phyloP scores from a whole-genome alignment of 2,113 vertebrate species.

The Pao palembangensis region DNA sequence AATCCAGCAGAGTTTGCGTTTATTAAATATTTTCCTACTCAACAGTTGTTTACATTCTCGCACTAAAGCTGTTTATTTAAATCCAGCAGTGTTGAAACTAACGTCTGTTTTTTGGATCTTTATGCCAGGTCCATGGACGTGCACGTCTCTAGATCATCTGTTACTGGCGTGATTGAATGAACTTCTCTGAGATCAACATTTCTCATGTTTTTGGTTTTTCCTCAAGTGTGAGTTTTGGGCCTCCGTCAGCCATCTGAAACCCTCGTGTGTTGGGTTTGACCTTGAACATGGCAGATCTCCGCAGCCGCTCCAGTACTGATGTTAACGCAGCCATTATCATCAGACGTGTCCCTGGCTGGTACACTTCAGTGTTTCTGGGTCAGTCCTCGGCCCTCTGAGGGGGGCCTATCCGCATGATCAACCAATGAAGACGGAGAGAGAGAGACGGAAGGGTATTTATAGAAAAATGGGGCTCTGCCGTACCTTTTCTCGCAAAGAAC shows the following conservation, averaged over 20 bases:
- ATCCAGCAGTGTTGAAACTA: too few relatives aligned
- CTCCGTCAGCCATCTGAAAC: too few relatives aligned
- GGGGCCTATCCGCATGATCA: slow-evolving; percentile 64
- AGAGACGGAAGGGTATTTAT: slow-evolving; percentile 58
- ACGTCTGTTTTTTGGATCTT: too few relatives aligned
- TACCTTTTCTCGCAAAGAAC: slow-evolving; percentile 78
- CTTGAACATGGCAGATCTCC: slow-evolving; percentile 51
- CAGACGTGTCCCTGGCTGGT: slow-evolving; percentile 69
- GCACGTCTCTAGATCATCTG: too few relatives aligned
- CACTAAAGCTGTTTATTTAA: too few relatives aligned
- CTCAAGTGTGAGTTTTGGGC: too few relatives aligned
- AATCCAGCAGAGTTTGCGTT: too few relatives aligned
- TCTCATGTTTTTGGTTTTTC: neutral
- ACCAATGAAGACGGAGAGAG: slow-evolving; percentile 54
- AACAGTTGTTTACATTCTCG: too few relatives aligned
- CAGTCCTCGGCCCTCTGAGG: slow-evolving; percentile 74
- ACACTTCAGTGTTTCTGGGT: slow-evolving; percentile 74
- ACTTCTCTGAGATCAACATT: too few relatives aligned
- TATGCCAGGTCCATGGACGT: too few relatives aligned
- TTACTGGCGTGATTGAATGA: too few relatives aligned
- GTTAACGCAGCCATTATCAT: slow-evolving; percentile 58
- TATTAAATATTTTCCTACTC: too few relatives aligned
- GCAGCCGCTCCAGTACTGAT: slow-evolving; percentile 39
- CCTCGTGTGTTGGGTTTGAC: slow-evolving; percentile 26
- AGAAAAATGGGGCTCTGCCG: slow-evolving; percentile 81